Conservation (phyloP, 2,888 invertebrate species). For the Amphipyra tragopoginis region DNA sequence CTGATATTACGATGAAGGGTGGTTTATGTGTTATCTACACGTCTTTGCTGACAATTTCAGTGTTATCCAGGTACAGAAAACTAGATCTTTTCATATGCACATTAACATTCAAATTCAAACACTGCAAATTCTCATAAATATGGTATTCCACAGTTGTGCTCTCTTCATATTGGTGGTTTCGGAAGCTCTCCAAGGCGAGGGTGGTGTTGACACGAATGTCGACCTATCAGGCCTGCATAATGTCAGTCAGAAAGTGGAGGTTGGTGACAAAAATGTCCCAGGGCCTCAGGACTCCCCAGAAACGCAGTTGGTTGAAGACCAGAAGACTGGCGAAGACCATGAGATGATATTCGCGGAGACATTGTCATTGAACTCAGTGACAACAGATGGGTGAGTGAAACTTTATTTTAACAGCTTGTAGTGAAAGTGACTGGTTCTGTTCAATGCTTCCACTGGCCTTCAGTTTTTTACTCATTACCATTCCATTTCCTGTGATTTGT, state of each 20-base stretch:
- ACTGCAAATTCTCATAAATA: conserved; percentile 23
- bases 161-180: conserved; percentile 90
- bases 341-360: conserved; percentile 88
- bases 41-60: conserved; percentile 90
- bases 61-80: conserved; percentile 88
- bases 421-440: conserved; percentile 58
- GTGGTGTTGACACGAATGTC: conserved; percentile 69
- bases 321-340: conserved; percentile 62
- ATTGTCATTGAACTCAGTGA: conserved; percentile 88
- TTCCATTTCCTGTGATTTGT: conserved; percentile 26
- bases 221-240: conserved; percentile 84
- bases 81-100: neutral
- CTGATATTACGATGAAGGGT: conserved; percentile 91
- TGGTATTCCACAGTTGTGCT: conserved; percentile 85
- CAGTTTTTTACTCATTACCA: conserved; percentile 43
- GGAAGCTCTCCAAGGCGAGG: conserved; percentile 85
- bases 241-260: conserved; percentile 77
- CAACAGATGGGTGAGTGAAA: conserved; percentile 88
- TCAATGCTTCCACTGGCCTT: conserved; percentile 53
- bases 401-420: conserved; percentile 24
- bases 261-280: conserved; percentile 60
- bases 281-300: conserved; percentile 44
- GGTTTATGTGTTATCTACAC: conserved; percentile 90
- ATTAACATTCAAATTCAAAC: conserved; percentile 2
- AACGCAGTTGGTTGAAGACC: conserved; percentile 36